Evolutionary conservation across 2,797 vertebrate species (phyloP).

Genomic region (Zalophus californianus): DNA sequence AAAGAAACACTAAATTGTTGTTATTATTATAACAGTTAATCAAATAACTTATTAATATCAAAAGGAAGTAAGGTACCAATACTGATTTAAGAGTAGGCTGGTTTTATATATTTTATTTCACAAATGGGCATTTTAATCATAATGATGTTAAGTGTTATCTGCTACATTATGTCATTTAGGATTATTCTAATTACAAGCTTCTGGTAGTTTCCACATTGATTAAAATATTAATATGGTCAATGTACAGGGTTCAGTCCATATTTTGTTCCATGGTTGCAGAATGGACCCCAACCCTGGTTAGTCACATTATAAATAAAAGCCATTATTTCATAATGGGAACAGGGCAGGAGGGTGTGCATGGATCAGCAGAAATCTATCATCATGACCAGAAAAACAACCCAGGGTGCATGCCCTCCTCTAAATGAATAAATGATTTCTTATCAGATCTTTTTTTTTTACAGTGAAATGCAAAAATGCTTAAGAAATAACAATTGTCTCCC

Average conservation of each 20-base stretch:
- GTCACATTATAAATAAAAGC: conserved; percentile 48
- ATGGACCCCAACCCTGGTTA: conserved; percentile 8
- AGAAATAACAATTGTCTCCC: conserved; percentile 18
- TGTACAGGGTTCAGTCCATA: conserved; percentile 55
- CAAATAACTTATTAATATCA: conserved; percentile 5
- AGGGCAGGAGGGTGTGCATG: neutral
- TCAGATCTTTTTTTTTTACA: conserved; percentile 30
- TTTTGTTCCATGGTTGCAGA: conserved; percentile 39
- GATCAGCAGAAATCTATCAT: conserved; percentile 60
- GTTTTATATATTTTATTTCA: conserved; percentile 57
- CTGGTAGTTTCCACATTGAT: conserved; percentile 58
- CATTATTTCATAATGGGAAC: conserved; percentile 67
- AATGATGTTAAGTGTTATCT: neutral
- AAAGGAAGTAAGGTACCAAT: neutral
- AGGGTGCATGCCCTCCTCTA: conserved; percentile 27
- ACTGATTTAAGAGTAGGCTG: neutral
- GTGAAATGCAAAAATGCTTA: conserved; percentile 38
- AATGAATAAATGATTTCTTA: conserved; percentile 58
- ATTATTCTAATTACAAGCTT: conserved; percentile 37
- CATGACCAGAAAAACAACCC: conserved; percentile 33
- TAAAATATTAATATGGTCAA: conserved; percentile 38
- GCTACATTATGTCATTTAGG: neutral
- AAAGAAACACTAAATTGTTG: neutral
- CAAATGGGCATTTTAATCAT: neutral
- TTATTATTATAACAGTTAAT: neutral